Conservation (phyloP, 1,140 invertebrate genomes). For the Pseudomyrmex pallidus region DNA sequence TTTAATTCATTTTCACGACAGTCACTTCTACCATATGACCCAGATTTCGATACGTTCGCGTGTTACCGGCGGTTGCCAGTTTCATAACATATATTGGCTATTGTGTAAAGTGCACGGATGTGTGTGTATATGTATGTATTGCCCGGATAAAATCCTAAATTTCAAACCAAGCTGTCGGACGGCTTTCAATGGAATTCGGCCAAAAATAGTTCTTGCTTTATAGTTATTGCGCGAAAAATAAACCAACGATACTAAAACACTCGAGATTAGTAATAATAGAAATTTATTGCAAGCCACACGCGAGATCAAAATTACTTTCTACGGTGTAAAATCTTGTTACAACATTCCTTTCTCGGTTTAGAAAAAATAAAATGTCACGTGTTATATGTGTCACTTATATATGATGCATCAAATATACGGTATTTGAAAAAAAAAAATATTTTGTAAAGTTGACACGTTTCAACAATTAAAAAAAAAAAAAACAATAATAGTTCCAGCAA, state of each 20-base stretch:
- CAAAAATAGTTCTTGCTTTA: constrained; percentile 28
- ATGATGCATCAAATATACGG: too few relatives aligned
- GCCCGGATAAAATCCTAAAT: constrained; percentile 42
- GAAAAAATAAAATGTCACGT: background rate
- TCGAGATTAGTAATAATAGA: constrained; percentile 19
- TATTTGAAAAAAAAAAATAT: too few relatives aligned
- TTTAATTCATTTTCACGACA: constrained; percentile 34
- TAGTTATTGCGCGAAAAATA: constrained; percentile 31
- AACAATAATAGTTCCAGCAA: constrained; percentile 2
- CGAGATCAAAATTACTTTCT: background rate
- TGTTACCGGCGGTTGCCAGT: constrained; percentile 35
- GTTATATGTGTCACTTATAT: too few relatives aligned
- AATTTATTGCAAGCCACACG: background rate
- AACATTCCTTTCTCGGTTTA: too few relatives aligned
- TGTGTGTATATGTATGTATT: background rate
- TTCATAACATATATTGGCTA: constrained; percentile 58
- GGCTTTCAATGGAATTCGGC: constrained; percentile 34
- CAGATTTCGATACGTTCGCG: constrained; percentile 35
- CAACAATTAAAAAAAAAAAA: background rate
- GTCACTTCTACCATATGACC: constrained; percentile 24
- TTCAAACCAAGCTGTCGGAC: constrained; percentile 22
- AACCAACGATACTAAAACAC: background rate
- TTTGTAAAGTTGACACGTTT: background rate
- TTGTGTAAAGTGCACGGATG: constrained; percentile 43
- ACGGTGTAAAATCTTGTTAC: background rate